These are phyloP conservation scores for Venustoraphidia nigricollis DNA, from an alignment of 2,888 invertebrate genomes.

Conservation along the genomic window DNA sequence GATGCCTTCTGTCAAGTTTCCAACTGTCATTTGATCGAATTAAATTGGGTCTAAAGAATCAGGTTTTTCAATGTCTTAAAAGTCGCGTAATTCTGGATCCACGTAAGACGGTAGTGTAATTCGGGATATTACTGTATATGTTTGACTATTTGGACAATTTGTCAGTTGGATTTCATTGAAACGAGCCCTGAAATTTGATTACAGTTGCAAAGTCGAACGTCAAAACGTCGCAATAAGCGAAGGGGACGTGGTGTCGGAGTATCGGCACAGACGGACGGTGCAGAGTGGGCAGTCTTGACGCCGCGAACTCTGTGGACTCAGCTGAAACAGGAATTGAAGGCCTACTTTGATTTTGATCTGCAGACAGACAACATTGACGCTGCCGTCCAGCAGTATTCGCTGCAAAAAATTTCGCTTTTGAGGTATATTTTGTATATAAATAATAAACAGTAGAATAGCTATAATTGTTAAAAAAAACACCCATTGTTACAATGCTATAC, in stretches of 20 bases:
- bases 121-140: too few relatives aligned
- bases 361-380: conserved; percentile 65
- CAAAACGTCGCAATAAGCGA: conserved; percentile 43
- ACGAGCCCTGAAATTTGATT: background rate
- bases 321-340: conserved; percentile 64
- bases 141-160: background rate
- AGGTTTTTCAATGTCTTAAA: too few relatives aligned
- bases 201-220: conserved; percentile 40
- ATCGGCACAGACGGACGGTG: conserved; percentile 32
- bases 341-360: conserved; percentile 83
- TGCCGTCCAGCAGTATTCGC: conserved; percentile 55
- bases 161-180: background rate
- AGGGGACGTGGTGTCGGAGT: conserved; percentile 32
- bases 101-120: too few relatives aligned
- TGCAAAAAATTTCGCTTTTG: conserved; percentile 79
- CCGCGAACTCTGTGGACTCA: conserved; percentile 80
- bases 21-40: too few relatives aligned
- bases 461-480: too few relatives aligned
- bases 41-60: too few relatives aligned
- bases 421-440: too few relatives aligned
- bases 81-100: too few relatives aligned
- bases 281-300: conserved; percentile 80
- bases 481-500: too few relatives aligned
- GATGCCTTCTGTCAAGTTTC: too few relatives aligned
- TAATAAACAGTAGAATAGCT: too few relatives aligned